Evolutionary conservation across 2,888 invertebrate species (phyloP), one percentile per base, ranked within the genome.

Genomic region (Nymphalis urticae): DNA sequence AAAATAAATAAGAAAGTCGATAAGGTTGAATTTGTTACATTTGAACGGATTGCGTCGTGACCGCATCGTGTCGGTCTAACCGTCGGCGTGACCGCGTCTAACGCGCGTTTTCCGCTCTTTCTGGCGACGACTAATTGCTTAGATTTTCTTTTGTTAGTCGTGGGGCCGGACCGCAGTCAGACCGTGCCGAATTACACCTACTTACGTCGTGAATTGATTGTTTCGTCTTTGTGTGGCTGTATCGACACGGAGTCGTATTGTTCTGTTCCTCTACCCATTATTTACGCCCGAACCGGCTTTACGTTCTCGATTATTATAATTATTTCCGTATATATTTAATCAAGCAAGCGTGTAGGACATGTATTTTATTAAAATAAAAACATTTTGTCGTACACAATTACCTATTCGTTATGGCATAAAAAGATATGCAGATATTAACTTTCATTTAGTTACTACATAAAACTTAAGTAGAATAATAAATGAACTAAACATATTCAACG

Each of bases 101-200:
- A 92, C 86, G 82, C 90, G 88, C 83, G 92, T 92, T 91, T 92
- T 92, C 92, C 92, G 92, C 92, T 92, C 91, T 92, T 92, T 90
- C 92, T 87, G 89, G 87, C 90, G 91, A 87, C 92, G 92, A 91
- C 91, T 92, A 92, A 92, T 92, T 92, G 92, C 92, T 92, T 90
- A 90, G 90, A 91, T 92, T 92, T 92, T 89, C 92, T 91, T 92
- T 92, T 90, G 92, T 91, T 92, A 89, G 91, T 91, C 89, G 88
- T 90, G 92, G 89, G 86, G 89, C 88, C 86, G 85, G 85, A 85
- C 82, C 86, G 87, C 80, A 85, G 85, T 82, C 83, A 80, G 87
- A 85, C 90, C 92, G 89, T 88, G 85, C 82, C 92, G 87, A 91
- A 92, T 92, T 84, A 81, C 90, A 88, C 91, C 90, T 92, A 92